phyloP scores from a whole-genome alignment of 2,888 invertebrate species.

The Ditylenchus weischeri region DNA sequence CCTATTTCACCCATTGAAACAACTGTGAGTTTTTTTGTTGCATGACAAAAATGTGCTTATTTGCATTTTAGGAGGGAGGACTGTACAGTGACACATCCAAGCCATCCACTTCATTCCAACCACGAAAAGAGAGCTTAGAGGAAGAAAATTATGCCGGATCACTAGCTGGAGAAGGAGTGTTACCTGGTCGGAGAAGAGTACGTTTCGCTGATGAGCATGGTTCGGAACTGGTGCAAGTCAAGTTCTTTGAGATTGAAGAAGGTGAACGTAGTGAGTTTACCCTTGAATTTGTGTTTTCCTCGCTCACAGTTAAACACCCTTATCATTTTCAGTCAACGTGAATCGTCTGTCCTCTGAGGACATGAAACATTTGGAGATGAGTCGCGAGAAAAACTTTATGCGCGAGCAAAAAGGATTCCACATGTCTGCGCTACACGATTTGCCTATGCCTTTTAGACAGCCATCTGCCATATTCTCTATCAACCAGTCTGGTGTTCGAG shows the following conservation, averaged over 20 bases:
- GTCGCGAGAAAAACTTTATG: constrained; percentile 16
- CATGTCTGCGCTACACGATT: background rate
- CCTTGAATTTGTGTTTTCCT: background rate
- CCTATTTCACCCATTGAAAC: background rate
- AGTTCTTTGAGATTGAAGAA: constrained; percentile 32
- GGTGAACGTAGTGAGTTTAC: constrained; percentile 25
- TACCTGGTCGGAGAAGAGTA: constrained; percentile 20
- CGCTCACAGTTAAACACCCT: background rate
- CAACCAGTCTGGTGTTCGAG: too few species aligned
- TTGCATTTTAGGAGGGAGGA: background rate
- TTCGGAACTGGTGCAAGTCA: constrained; percentile 18
- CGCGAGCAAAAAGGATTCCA: constrained; percentile 8
- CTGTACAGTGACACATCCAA: constrained; percentile 5
- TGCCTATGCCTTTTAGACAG: constrained; percentile 6
- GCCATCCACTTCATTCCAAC: background rate
- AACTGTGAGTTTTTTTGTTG: background rate
- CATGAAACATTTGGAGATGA: constrained; percentile 24
- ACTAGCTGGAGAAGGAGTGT: constrained; percentile 3
- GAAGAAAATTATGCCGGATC: background rate
- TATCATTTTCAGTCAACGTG: constrained; percentile 22
- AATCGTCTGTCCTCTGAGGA: constrained; percentile 15
- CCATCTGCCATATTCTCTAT: too few species aligned
- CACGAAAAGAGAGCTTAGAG: background rate
- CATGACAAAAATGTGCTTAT: background rate
- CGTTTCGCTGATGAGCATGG: constrained; percentile 30